Conservation (phyloP, 2,113 vertebrate genomes). For the Myotis brandtii region DNA sequence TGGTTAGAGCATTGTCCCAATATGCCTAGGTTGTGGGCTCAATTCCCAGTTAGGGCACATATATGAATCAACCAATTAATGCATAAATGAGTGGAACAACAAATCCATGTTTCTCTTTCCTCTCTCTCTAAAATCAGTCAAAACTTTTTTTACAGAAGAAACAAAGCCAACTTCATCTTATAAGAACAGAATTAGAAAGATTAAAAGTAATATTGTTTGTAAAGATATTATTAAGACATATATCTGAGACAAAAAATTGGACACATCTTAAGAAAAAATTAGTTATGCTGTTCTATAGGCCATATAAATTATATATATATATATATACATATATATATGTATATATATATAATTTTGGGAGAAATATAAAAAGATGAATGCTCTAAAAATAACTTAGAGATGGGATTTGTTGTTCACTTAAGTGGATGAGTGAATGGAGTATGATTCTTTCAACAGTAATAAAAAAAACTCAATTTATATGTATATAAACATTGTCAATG, state of each 20-base stretch:
- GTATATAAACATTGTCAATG: not conserved
- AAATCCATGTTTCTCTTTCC: not conserved
- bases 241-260: constrained; percentile 73
- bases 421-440: not conserved
- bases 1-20: not conserved
- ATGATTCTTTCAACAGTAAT: not conserved
- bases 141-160: constrained; percentile 24
- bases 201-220: constrained; percentile 85
- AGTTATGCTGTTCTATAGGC: constrained; percentile 57
- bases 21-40: not conserved
- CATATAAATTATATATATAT: constrained; percentile 49
- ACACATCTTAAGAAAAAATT: constrained; percentile 70
- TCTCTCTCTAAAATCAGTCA: not conserved
- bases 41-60: not conserved
- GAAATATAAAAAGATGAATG: not conserved
- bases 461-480: not conserved
- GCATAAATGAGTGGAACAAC: not conserved
- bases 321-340: not conserved
- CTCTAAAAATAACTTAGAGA: constrained; percentile 8
- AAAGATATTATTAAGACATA: constrained; percentile 81
- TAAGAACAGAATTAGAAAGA: constrained; percentile 86
- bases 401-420: not conserved
- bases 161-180: constrained; percentile 86
- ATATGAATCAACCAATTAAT: not conserved
- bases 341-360: not conserved